These are phyloP conservation scores for Limnothrissa miodon DNA, from an alignment of 2,113 vertebrate genomes.

Conservation along the genomic window DNA sequence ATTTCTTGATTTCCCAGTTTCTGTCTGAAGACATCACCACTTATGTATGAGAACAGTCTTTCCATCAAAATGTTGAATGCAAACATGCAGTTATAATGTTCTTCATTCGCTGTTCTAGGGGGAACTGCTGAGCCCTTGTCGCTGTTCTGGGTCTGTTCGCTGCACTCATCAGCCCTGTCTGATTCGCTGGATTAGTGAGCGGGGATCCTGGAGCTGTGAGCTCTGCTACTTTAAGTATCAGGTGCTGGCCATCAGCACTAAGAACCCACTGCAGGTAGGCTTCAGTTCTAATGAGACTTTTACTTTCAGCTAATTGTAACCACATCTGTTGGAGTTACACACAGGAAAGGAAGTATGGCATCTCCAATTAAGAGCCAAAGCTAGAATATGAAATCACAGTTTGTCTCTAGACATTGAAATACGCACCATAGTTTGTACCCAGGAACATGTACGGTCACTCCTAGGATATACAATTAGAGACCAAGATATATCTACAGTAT, in stretches of 20 bases:
- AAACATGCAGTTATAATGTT: not conserved
- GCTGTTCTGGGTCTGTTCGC: conserved; percentile 85
- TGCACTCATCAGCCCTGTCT: conserved; percentile 91
- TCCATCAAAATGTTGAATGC: not conserved
- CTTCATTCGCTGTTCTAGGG: conserved; percentile 68
- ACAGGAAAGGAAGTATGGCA: no score
- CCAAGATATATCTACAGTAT: no score
- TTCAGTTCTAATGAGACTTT: not conserved
- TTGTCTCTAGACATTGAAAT: no score
- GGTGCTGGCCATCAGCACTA: conserved; percentile 91
- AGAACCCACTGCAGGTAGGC: conserved; percentile 89
- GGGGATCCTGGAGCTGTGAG: conserved; percentile 92
- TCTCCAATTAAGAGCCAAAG: no score
- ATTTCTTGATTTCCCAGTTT: not conserved
- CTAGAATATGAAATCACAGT: no score
- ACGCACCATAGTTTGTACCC: no score
- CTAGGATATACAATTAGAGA: no score
- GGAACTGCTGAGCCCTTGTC: conserved; percentile 87
- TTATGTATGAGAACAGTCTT: no score
- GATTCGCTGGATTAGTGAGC: conserved; percentile 91
- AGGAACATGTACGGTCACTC: no score
- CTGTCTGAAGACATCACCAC: not conserved
- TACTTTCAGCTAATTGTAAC: not conserved
- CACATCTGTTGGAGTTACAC: no score
- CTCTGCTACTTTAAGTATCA: conserved; percentile 96